Percentiles rank a stretch among this genome's conserved stretches.
Conservation (phyloP, 2,113 vertebrate species). For the Polyodon spathula region DNA sequence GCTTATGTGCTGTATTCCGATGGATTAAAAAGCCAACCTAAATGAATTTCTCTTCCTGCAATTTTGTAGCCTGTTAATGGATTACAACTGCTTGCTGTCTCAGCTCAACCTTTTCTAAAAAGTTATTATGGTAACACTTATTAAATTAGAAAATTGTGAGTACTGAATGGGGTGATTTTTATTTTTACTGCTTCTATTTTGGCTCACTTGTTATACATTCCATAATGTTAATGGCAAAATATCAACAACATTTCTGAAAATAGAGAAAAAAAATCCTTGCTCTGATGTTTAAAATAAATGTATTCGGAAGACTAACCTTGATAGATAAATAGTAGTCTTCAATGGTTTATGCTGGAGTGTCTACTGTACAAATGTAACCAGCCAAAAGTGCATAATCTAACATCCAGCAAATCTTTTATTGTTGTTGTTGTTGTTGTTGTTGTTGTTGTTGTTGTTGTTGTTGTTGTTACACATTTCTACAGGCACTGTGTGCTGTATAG, state of each 20-base stretch:
- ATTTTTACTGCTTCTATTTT: neutral
- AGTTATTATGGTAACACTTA: conserved; percentile 44
- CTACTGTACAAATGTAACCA: no score
- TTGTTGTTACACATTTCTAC: no score
- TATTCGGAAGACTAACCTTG: no score
- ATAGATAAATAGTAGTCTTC: no score
- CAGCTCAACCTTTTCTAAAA: conserved; percentile 33
- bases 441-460: no score
- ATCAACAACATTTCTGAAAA: neutral
- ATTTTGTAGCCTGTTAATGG: conserved; percentile 37
- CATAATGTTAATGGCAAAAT: neutral
- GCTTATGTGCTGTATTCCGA: conserved; percentile 3
- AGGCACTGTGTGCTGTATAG: no score
- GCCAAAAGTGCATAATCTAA: no score
- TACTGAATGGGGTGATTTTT: conserved; percentile 17
- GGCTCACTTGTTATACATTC: neutral
- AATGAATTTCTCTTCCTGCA: conserved; percentile 21
- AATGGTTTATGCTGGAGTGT: no score
- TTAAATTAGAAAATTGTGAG: conserved; percentile 44
- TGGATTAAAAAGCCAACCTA: conserved; percentile 41
- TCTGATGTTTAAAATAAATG: no score
- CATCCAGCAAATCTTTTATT: no score
- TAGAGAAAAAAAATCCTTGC: neutral
- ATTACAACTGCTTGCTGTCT: conserved; percentile 49
- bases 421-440: no score